phyloP scores from a whole-genome alignment of 2,888 invertebrate genomes.

The Chalcis sispes region DNA sequence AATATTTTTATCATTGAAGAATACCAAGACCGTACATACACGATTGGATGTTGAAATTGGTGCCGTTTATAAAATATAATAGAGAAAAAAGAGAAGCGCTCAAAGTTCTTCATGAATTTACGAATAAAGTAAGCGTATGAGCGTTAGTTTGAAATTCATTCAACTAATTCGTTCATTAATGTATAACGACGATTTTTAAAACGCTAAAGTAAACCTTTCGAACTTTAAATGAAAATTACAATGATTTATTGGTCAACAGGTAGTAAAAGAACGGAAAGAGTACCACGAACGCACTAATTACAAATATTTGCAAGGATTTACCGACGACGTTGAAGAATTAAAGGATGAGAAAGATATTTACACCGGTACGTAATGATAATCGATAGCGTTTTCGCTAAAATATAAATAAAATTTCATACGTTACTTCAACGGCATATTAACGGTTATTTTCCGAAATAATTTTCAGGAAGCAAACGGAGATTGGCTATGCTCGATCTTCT shows the following conservation, averaged over 20 bases:
- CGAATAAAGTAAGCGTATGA: conserved; percentile 30
- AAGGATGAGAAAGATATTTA: too few relatives aligned
- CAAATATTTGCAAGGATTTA: too few relatives aligned
- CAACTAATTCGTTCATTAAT: not conserved
- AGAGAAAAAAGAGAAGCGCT: conserved; percentile 29
- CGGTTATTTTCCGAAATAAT: too few relatives aligned
- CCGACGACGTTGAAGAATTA: too few relatives aligned
- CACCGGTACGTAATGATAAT: too few relatives aligned
- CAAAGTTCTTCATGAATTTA: conserved; percentile 53
- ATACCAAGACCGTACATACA: too few relatives aligned
- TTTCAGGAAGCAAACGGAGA: conserved; percentile 48
- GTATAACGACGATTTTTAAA: not conserved
- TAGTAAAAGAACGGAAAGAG: conserved; percentile 55
- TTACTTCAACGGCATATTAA: too few relatives aligned
- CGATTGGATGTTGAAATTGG: too few relatives aligned
- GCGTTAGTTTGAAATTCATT: not conserved
- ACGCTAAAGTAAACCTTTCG: not conserved
- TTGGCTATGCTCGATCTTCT: conserved; percentile 69
- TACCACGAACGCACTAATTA: conserved; percentile 55
- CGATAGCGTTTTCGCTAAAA: too few relatives aligned
- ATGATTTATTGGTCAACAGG: conserved; percentile 37
- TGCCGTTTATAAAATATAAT: conserved; percentile 14
- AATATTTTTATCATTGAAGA: too few relatives aligned
- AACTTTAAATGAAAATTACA: not conserved
- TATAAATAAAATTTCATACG: too few relatives aligned